Evolutionary conservation across 2,797 vertebrate genomes (phyloP), one percentile per base, ranked within the genome.

Genomic region (Semotilus atromaculatus): DNA sequence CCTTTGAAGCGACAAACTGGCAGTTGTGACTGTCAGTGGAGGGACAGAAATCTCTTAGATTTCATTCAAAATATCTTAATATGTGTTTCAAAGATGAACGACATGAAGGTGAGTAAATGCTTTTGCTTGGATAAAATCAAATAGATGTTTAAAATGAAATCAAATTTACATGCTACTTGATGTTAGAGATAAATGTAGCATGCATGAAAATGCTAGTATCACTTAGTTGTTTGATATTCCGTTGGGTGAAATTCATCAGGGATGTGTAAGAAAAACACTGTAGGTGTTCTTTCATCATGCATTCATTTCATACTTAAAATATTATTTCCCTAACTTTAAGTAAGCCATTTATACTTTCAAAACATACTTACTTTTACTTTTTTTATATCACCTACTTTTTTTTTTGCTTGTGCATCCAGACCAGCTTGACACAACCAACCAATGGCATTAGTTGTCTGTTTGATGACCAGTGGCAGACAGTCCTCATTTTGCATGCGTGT

Each of bases 61-160:
- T 60, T 60, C 0, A 62, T 29, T 0, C 14, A 26, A 62, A 62
- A 62, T 26, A 7, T 29, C 60, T 62, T 14, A 4, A 13, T 58
- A 11, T 29, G 58, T 16, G n/a, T 62, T 62, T 29, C 11, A 6
- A 62, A 62, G 5, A 62, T 16, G 26, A 29, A 16, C 1, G 5
- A 29, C 26, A 62, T 29, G 5, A 62, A 26, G 60, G 13, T 16
- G 60, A 62, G 11, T 74, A 51, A 84, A 78, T 77, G 84, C 73
- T 62, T 82, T 86, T 5, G 43, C 74, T 78, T 73, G 82, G 80
- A 85, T 74, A 71, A 85, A 88, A 85, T 85, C 73, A 81, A 81
- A 72, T 83, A 77, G 67, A 81, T 89, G 78, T 85, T 87, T 83
- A 85, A 85, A 88, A 85, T 73, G 7, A 82, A 73, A 82, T 82